Base-by-base conservation (phyloP, 2,797 vertebrate genomes). In the Hozukius guyotensis region DNA sequence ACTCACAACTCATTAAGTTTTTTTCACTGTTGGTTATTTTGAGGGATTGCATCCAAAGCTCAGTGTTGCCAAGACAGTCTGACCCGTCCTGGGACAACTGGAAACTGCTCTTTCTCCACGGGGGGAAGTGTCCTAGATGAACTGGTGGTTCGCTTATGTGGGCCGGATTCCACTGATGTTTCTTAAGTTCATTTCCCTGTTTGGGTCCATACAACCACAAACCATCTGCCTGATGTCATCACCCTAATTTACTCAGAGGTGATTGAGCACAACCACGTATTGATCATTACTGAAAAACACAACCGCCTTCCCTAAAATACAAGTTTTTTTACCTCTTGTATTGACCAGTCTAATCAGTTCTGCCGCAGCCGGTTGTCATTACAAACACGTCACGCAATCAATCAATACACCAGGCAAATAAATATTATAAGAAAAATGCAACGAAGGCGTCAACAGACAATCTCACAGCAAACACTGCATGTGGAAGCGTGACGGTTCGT, bases 171-270 rank as follows among this genome's bases (percentile, higher is more conserved):
- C 88, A 85, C 62, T 31, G 46, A 34, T 68, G 78, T 87, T 89
- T 93, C 81, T 85, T 11, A 85, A 92, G 86, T 86, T 92, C 61
- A 89, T 75, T 66, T 87, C 80, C 70, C 67, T 67, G 75, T 86
- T 82, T 31, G 66, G 80, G 72, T 68, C 31, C 42, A 2, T 84
- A 1, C 69, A 63, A 55, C 27, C 49, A 53, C 38, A 73, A 72
- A 59, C 64, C 78, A 74, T 88, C 71, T 77, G 71, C 66, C 57
- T 86, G 62, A 80, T 73, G 67, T 77, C 82, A 84, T 75, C 74
- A 70, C 55, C 80, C 67, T 64, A 75, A 61, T 81, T 85, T 27
- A 67, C 36, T 9, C 61, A 80, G 59, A 63, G 67, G 16, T 60
- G 55, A 72, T 72, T 60, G 20, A 75, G 25, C 31, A 42, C 67